These are phyloP conservation scores for Illadopsis cleaveri DNA, from an alignment of 2,113 vertebrate genomes.

Conservation along the genomic window DNA sequence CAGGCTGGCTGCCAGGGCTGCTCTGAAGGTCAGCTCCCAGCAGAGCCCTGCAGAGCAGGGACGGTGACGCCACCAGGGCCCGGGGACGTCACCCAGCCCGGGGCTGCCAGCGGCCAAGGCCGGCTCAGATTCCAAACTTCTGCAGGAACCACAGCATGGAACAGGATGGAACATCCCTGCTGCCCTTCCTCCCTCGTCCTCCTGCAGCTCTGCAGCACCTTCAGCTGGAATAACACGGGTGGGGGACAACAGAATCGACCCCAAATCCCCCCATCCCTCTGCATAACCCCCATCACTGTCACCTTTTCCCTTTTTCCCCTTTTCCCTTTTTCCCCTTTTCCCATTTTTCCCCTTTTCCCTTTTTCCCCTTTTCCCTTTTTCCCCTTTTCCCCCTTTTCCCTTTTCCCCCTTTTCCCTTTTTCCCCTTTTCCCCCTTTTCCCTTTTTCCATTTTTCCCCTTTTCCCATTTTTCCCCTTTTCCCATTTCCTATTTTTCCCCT, in stretches of 20 bases:
- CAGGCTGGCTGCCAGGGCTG: background rate
- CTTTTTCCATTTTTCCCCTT: background rate
- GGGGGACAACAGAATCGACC: background rate
- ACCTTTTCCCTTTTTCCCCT: background rate
- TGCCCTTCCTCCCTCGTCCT: background rate
- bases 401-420: no score
- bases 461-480: background rate
- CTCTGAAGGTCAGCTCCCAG: background rate
- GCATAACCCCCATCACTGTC: accelerated
- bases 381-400: no score
- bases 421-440: background rate
- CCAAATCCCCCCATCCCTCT: no score
- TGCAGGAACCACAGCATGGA: accelerated
- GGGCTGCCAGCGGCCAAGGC: background rate
- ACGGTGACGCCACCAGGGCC: background rate
- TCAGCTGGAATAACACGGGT: background rate
- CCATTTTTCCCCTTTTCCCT: background rate
- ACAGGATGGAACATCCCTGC: accelerated
- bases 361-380: background rate
- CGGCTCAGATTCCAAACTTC: background rate
- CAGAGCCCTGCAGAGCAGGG: background rate
- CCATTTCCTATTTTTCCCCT: no score
- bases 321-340: background rate
- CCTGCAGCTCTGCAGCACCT: background rate
- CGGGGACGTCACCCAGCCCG: background rate